These are phyloP conservation scores for Rotaria macrura DNA, from an alignment of 2,888 invertebrate species.

Conservation along the genomic window DNA sequence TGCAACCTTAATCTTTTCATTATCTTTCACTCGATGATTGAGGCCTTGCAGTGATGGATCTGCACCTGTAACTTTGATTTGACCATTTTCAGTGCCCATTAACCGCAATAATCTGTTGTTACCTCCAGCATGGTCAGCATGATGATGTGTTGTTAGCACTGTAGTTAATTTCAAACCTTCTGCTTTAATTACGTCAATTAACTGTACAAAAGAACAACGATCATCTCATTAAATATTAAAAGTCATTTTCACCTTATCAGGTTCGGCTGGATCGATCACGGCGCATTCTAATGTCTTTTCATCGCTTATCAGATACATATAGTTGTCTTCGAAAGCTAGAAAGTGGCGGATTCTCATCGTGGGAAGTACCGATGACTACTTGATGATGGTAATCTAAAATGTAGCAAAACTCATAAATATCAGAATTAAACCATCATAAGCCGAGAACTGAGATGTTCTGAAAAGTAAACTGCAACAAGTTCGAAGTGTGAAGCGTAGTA, in stretches of 20 bases:
- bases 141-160: conserved; percentile 87
- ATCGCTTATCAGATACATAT: conserved; percentile 86
- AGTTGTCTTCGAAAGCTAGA: conserved; percentile 83
- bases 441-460: too few relatives aligned
- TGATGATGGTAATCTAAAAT: too few relatives aligned
- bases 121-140: conserved; percentile 88
- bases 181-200: conserved; percentile 62
- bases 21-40: conserved; percentile 65
- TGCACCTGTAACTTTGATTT: conserved; percentile 48
- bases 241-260: conserved; percentile 56
- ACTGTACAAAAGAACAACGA: conserved; percentile 36
- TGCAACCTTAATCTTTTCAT: conserved; percentile 59
- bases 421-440: too few relatives aligned
- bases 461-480: too few relatives aligned
- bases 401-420: too few relatives aligned
- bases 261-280: conserved; percentile 82
- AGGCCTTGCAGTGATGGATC: conserved; percentile 61
- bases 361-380: neutral
- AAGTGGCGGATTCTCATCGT: conserved; percentile 60
- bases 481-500: too few relatives aligned
- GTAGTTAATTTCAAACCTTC: conserved; percentile 67
- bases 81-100: neutral
- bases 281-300: conserved; percentile 71
- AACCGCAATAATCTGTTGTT: conserved; percentile 59
- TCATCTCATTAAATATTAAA: neutral